Evolutionary conservation across 2,797 vertebrate species (phyloP), one percentile per base, ranked within the genome.

Genomic region (Xiphophorus birchmanni): DNA sequence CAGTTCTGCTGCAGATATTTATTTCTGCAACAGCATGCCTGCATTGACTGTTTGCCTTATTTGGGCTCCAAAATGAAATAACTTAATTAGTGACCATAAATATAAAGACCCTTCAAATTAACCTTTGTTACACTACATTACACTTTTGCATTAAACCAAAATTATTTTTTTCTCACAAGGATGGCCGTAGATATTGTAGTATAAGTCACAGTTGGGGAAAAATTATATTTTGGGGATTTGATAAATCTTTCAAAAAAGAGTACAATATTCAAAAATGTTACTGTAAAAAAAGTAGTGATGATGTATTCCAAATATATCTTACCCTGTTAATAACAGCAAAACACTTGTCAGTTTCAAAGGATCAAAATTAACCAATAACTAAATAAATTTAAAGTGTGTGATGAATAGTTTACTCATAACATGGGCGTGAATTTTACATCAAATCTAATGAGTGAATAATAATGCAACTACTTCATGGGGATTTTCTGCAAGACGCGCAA

Each of bases 51-150:
- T 90, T 91, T 89, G 90, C 91, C 92, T 93, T 91, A 88, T 94
- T 93, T 92, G 90, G 92, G 77, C 86, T 87, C 85, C 90, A 91
- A 91, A 92, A 93, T 93, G 90, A 92, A 93, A 90, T 88, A 87
- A 93, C 91, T 95, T 94, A 96, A 96, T 95, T 95, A 95, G 89
- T 89, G 91, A 93, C 84, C 86, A 90, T 71, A 93, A 94, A 95
- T 83, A 87, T 89, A 92, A 93, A 95, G 94, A 91, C 92, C 92
- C 90, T 92, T 94, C 92, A 94, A 95, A 95, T 96, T 94, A 96
- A 94, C 94, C 93, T 87, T 79, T 90, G 95, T 95, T 96, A 92
- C 93, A 92, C 85, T 91, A 95, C 95, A 95, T 96, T 96, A 95
- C 90, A 79, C 92, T 93, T 88, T 88, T 80, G 89, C 91, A 93